These are phyloP conservation scores for Zosterops borbonicus DNA, from an alignment of 2,113 vertebrate genomes.

Conservation along the genomic window DNA sequence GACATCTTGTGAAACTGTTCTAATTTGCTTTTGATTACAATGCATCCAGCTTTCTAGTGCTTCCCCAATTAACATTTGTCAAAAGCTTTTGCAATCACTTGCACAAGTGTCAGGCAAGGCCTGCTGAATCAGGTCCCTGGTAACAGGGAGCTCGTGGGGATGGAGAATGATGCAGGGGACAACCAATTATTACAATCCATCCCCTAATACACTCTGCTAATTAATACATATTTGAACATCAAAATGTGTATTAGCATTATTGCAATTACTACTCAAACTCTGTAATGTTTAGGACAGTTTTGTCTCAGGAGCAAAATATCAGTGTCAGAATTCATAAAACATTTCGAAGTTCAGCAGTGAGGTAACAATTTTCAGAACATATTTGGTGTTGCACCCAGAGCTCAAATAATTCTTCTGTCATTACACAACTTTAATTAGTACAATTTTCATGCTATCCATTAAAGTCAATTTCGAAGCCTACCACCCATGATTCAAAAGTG, in stretches of 20 bases:
- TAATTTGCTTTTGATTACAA: slow-evolving; percentile 80
- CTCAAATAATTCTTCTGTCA: not conserved
- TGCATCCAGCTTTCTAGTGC: slow-evolving; percentile 72
- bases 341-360: not conserved
- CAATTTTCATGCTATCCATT: not conserved
- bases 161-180: not conserved
- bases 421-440: not conserved
- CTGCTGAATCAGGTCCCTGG: slow-evolving; percentile 37
- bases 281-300: slow-evolving; percentile 46
- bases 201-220: slow-evolving; percentile 67
- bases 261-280: slow-evolving; percentile 62
- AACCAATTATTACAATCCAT: slow-evolving; percentile 33
- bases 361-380: not conserved
- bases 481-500: not conserved
- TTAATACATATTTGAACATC: slow-evolving; percentile 67
- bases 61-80: slow-evolving; percentile 86
- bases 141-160: not conserved
- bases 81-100: slow-evolving; percentile 76
- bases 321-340: slow-evolving; percentile 6
- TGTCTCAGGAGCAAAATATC: slow-evolving; percentile 64
- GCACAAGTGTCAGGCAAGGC: slow-evolving; percentile 50
- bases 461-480: not conserved
- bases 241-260: slow-evolving; percentile 65
- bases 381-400: not conserved
- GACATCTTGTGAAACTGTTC: slow-evolving; percentile 77